Evolutionary conservation across 2,113 vertebrate genomes (phyloP).

Genomic region (Melanotaenia duboulayi): DNA sequence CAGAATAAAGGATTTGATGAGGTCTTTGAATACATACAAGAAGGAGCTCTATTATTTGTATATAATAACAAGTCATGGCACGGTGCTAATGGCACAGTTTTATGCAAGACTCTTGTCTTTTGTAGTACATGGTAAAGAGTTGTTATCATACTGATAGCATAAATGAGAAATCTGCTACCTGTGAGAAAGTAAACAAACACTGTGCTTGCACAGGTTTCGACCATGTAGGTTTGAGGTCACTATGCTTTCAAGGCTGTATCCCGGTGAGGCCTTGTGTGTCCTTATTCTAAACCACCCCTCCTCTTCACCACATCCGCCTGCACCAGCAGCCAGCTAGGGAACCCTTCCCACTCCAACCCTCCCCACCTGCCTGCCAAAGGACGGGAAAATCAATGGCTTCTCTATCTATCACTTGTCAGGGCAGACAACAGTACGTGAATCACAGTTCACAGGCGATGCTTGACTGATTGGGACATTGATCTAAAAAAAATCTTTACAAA

Average conservation of each 20-base stretch:
- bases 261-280: slow-evolving; percentile 53
- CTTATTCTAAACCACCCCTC: slow-evolving; percentile 40
- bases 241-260: slow-evolving; percentile 50
- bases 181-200: slow-evolving; percentile 71
- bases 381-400: slow-evolving; percentile 76
- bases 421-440: slow-evolving; percentile 76
- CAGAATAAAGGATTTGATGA: too few species aligned
- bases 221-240: background rate
- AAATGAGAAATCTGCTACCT: slow-evolving; percentile 39
- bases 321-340: slow-evolving; percentile 15
- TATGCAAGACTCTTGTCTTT: background rate
- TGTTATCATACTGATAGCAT: slow-evolving; percentile 5
- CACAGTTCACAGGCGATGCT: slow-evolving; percentile 64
- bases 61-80: too few species aligned
- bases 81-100: slow-evolving; percentile 4
- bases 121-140: background rate
- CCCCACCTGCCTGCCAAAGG: slow-evolving; percentile 25
- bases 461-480: slow-evolving; percentile 82
- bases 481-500: slow-evolving; percentile 81
- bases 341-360: background rate
- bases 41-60: too few species aligned
- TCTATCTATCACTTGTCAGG: slow-evolving; percentile 69
- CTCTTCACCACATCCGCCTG: background rate
- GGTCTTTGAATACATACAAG: too few species aligned
- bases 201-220: slow-evolving; percentile 30